Conservation (phyloP, 2,888 invertebrate genomes). For the Drosophila villosipedis region DNA sequence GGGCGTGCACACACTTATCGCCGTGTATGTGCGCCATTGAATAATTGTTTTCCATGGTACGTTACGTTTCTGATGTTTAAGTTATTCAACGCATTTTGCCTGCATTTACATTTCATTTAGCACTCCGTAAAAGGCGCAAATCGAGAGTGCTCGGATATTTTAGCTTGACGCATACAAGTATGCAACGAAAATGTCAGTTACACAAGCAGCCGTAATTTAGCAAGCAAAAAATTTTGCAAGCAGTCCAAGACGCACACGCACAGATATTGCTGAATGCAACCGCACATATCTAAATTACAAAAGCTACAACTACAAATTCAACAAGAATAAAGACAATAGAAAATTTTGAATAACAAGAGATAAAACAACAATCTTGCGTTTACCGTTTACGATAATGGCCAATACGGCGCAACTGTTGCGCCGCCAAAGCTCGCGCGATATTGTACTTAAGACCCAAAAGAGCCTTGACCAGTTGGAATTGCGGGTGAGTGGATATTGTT, state of each 20-base stretch:
- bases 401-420: conserved; percentile 95
- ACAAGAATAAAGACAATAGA: conserved; percentile 8
- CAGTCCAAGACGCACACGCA: conserved; percentile 33
- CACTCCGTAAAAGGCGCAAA: not conserved
- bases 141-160: conserved; percentile 25
- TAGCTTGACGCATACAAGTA: conserved; percentile 41
- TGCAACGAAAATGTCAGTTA: conserved; percentile 36
- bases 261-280: conserved; percentile 18
- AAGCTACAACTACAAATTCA: conserved; percentile 11
- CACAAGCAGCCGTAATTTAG: conserved; percentile 11
- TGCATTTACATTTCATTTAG: conserved; percentile 25
- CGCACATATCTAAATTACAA: conserved; percentile 13
- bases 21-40: conserved; percentile 4
- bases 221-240: conserved; percentile 26
- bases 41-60: conserved; percentile 16
- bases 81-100: conserved; percentile 6
- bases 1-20: not conserved
- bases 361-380: conserved; percentile 29
- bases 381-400: conserved; percentile 88
- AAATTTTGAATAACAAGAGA: conserved; percentile 6
- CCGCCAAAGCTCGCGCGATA: conserved; percentile 94
- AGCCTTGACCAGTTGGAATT: conserved; percentile 94
- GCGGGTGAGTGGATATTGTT: conserved; percentile 87
- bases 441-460: conserved; percentile 88
- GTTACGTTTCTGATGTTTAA: conserved; percentile 2